Conservation (phyloP, 2,113 vertebrate species). For the Halcyon senegalensis region DNA sequence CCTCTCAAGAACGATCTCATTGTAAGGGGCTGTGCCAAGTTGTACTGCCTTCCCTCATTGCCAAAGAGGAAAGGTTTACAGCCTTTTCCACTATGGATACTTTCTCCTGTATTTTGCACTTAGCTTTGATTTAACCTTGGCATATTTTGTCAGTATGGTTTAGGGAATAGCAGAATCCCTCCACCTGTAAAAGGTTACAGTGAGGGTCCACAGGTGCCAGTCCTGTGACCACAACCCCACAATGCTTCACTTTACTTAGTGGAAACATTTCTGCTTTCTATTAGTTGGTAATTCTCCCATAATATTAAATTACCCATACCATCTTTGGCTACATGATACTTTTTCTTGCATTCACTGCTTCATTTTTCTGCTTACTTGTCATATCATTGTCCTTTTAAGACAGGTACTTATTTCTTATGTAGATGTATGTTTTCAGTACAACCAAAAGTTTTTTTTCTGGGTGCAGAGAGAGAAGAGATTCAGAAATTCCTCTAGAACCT, state of each 20-base stretch:
- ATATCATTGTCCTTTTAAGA: neutral
- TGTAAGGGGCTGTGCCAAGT: neutral
- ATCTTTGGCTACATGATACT: neutral
- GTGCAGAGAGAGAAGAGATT: neutral
- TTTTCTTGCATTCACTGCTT: neutral
- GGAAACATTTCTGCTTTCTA: neutral
- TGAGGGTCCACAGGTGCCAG: neutral
- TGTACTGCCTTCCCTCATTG: neutral
- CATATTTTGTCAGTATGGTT: neutral
- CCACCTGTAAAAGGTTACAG: neutral
- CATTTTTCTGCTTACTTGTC: neutral
- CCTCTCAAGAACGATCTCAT: neutral
- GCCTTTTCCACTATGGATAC: neutral
- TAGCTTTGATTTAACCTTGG: neutral
- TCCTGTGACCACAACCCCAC: neutral
- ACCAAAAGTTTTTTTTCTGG: neutral
- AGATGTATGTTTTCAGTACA: neutral
- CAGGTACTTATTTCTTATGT: neutral
- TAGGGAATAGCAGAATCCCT: neutral
- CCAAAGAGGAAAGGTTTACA: neutral
- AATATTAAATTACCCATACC: neutral
- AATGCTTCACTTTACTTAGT: neutral
- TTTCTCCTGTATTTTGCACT: neutral
- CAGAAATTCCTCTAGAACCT: neutral
- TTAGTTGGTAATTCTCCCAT: neutral